Evolutionary conservation across 2,888 invertebrate genomes (phyloP).

Genomic region (Tanaodytes sp.): DNA sequence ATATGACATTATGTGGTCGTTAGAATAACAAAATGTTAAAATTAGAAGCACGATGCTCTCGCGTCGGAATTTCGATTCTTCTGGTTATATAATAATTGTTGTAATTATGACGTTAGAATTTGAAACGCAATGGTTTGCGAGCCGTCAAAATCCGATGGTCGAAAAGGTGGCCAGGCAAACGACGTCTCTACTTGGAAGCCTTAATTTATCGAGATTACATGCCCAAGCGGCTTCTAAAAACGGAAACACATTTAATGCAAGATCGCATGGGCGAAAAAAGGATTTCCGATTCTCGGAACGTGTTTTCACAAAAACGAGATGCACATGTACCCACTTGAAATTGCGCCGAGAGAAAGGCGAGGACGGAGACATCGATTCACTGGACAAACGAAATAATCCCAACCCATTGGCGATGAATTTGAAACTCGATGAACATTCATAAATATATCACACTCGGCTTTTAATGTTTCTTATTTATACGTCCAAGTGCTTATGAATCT

Average conservation of each 20-base stretch:
- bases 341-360: neutral
- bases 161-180: too few relatives aligned
- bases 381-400: too few relatives aligned
- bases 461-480: too few relatives aligned
- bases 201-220: constrained; percentile 31
- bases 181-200: constrained; percentile 16
- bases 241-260: constrained; percentile 22
- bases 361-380: neutral
- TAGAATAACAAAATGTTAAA: constrained; percentile 41
- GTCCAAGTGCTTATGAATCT: too few relatives aligned
- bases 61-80: constrained; percentile 2
- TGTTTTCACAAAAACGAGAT: constrained; percentile 27
- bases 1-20: constrained; percentile 13
- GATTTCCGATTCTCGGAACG: constrained; percentile 36
- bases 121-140: too few relatives aligned
- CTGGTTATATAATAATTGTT: constrained; percentile 16
- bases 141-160: too few relatives aligned
- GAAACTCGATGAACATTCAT: too few relatives aligned
- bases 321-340: constrained; percentile 28
- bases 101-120: constrained; percentile 1
- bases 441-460: too few relatives aligned
- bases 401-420: too few relatives aligned
- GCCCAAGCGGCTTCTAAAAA: constrained; percentile 25
- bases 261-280: constrained; percentile 29
- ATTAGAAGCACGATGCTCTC: constrained; percentile 14